Base-by-base conservation (phyloP, 2,113 vertebrate species). In the Pangasianodon gigas region DNA sequence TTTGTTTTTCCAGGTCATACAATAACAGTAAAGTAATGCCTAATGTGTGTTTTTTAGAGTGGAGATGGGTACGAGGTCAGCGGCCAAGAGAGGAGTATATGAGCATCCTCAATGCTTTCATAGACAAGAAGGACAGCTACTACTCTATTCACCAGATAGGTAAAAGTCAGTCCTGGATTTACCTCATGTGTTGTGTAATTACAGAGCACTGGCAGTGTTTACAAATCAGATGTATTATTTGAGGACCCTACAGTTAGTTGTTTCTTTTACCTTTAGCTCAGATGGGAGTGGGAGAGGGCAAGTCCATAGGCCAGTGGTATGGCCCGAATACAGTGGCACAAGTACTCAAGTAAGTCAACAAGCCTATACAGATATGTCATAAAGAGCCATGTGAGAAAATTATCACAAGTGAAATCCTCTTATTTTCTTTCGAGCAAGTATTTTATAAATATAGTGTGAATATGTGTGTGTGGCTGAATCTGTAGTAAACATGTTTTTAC, bases 101-200 rank as follows among this genome's bases (percentile, higher is more conserved):
- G 93, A 97, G 92, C 0, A 97, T 99, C 91, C 98, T 99, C 92
- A 97, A 96, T 37, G 98, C 98, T 90, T 99, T 99, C 94, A 95
- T 98, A 88, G 98, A 99, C 96, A 98, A 98, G 93, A 99, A 99
- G 94, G 98, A 99, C 95, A 98, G 98, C 93, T 98, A 97, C 95
- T 99, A 99, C 93, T 99, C 98, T 92, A 98, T 99, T 89, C 98
- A 99, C 94, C 98, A 99, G 92, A 99, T 99, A 94, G 98, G 98
- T 98, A 95, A 96, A 96, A 91, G 46, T 67, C 62, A 88, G 56
- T 13, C n/a, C 4, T 74, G 52, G 29, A n/a, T 80, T 77, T 69
- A 44, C 44, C n/a, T 54, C 3, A 37, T 32, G 46, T 51, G 67
- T 7, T 58, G 48, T 86, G 8, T 58, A 62, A 29, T 75, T 75